These are phyloP conservation scores for Sceliomorpha sp. DNA, from an alignment of 2,888 invertebrate genomes.

Conservation along the genomic window DNA sequence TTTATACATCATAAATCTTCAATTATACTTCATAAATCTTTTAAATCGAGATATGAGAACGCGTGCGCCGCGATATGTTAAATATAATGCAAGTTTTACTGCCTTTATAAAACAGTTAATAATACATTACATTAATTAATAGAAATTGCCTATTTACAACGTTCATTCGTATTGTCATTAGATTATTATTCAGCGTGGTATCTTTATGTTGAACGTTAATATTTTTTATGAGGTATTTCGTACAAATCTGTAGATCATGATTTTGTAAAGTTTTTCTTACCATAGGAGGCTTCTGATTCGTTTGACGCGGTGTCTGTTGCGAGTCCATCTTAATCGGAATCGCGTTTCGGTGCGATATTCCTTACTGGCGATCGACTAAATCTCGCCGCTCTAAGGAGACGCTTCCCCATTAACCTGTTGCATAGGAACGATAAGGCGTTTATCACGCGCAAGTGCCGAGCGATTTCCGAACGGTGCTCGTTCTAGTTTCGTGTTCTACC, in stretches of 20 bases:
- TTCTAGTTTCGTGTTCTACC: constrained; percentile 51
- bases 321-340: constrained; percentile 67
- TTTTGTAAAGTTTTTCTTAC: constrained; percentile 64
- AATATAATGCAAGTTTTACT: too few relatives aligned
- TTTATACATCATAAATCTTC: too few relatives aligned
- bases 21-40: too few relatives aligned
- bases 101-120: too few relatives aligned
- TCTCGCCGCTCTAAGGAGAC: constrained; percentile 58
- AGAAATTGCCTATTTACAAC: too few relatives aligned
- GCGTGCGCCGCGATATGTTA: too few relatives aligned
- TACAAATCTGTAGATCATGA: neutral
- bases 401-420: constrained; percentile 73
- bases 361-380: constrained; percentile 48
- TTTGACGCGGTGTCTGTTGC: constrained; percentile 65
- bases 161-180: too few relatives aligned
- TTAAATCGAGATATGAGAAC: too few relatives aligned
- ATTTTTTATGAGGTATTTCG: too few relatives aligned
- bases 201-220: neutral
- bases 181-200: too few relatives aligned
- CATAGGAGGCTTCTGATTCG: constrained; percentile 64
- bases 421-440: constrained; percentile 63
- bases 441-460: constrained; percentile 48
- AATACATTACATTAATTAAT: too few relatives aligned
- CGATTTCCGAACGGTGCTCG: constrained; percentile 44
- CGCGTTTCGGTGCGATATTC: constrained; percentile 51